Evolutionary conservation across 2,888 invertebrate genomes (phyloP), one percentile per base, ranked within the genome.

Genomic region (Rotaria magnacalcarata): DNA sequence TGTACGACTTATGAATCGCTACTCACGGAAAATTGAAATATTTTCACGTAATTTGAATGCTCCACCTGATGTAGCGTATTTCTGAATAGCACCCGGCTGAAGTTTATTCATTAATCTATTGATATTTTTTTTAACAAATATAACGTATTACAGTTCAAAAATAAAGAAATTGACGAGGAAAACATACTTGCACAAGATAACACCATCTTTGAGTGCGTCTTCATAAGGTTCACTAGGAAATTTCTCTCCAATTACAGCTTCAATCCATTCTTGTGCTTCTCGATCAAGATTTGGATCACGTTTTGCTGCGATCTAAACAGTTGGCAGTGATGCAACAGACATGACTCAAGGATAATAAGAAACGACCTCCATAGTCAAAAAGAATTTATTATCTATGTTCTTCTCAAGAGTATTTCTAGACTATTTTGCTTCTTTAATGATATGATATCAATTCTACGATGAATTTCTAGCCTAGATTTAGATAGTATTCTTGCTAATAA

Each of bases 11-110:
- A 0, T 7, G 24, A 21, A 56, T 56, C 8, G 14, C 8, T 24
- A 80, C 80, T 80, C 56, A 67, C 86, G 96, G 93, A 98, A 99
- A 58, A 91, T 90, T 75, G 91, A 91, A 89, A 99, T 95, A 91
- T 99, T 99, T 92, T 99, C 98, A 98, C 99, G 99, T 89, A 98
- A 93, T 90, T 97, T 97, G 93, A 99, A 99, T 84, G 90, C 90
- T 90, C 97, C 97, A 88, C 97, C 97, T 90, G 97, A 96, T 89
- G 94, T 95, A 92, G 97, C 96, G 88, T 98, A 96, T 91, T 97
- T 97, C 92, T 96, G 97, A 7, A 98, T 95, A 0, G 95, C 95
- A 41, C 96, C 96, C 0, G 98, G 97, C 1, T 94, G 93, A 87
- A 99, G 92, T 92, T 97, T 96, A 92, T 99, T 98, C 91, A 95